Base-by-base conservation (phyloP, 2,888 invertebrate genomes). In the Chesias legatella region DNA sequence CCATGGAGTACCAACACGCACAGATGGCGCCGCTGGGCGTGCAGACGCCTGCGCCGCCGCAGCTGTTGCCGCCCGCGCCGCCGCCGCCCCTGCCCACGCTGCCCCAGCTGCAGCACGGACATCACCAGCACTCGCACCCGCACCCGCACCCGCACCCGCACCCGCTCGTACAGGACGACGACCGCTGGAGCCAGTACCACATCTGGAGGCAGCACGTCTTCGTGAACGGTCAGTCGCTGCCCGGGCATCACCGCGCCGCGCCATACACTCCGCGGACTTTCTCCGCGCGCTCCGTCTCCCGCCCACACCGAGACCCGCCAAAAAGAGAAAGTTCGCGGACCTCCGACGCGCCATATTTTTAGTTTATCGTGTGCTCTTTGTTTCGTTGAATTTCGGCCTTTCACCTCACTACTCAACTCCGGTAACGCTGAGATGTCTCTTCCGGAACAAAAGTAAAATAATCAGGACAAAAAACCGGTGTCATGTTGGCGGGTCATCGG, bases 191-290 rank as follows among this genome's bases (percentile, higher is more conserved):
- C 59, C 94, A 94, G 86, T 94, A 94, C 76, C 94, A 94, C 78
- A 90, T 94, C 56, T 94, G 94, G 94, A 89, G 94, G 63, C 94
- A 94, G 79, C 94, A 94, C 76, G 93, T 93, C 74, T 93, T 93
- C 76, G 92, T 93, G 82, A 93, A 93, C 82, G 93, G 93, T 93
- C 92, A 89, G 90, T 83, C 22, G 41, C 30, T 27, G 50, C 47
- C 50, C 45, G 50, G 47, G 43, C 22, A 17, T 31, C 47, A 58
- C 53, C 60, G 61, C 64, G 59, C 56, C 63, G 63, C 66, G 62
- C 67, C 28, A 7, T 1, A 13, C 6, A 9, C 21, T 22, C 7
- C n/a, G 22, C 32, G 37, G 34, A 73, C 77, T 79, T 78, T 78
- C 79, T 74, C 73, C 63, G 47, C 34, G 44, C 37, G 37, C 25